Conservation (phyloP, 2,113 vertebrate genomes). For the Thalassarche chlororhynchos region DNA sequence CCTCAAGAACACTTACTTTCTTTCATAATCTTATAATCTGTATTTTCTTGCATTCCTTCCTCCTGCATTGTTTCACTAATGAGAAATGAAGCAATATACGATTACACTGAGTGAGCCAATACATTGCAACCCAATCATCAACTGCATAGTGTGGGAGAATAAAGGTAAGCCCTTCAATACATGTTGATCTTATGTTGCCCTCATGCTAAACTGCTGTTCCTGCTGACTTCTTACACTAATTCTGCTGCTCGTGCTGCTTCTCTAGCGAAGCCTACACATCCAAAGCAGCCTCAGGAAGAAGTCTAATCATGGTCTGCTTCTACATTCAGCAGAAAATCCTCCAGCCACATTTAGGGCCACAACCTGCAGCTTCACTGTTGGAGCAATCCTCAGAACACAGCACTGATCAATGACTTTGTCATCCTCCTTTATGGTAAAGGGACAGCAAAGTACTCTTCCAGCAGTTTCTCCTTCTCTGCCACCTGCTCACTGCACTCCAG, state of each 20-base stretch:
- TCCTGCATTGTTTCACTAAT: background rate
- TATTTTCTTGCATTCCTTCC: background rate
- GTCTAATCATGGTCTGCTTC: background rate
- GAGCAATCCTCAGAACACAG: background rate
- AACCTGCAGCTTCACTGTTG: background rate
- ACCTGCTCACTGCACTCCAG: background rate
- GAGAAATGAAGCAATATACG: background rate
- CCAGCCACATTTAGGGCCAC: background rate
- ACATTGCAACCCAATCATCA: background rate
- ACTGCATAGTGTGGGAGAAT: background rate
- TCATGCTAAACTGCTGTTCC: background rate
- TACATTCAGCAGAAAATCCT: background rate
- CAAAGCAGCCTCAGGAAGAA: background rate
- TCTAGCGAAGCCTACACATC: background rate
- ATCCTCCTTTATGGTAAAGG: background rate
- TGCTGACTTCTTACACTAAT: background rate
- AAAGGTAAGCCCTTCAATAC: background rate
- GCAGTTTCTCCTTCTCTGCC: background rate
- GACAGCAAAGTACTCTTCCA: background rate
- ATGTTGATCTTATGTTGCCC: background rate
- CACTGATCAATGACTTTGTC: background rate
- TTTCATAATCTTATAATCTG: background rate
- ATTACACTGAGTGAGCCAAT: background rate
- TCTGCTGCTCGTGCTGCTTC: background rate
- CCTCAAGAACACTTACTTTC: background rate